Evolutionary conservation across 2,797 vertebrate species (phyloP).

Genomic region (Acipenser ruthenus): DNA sequence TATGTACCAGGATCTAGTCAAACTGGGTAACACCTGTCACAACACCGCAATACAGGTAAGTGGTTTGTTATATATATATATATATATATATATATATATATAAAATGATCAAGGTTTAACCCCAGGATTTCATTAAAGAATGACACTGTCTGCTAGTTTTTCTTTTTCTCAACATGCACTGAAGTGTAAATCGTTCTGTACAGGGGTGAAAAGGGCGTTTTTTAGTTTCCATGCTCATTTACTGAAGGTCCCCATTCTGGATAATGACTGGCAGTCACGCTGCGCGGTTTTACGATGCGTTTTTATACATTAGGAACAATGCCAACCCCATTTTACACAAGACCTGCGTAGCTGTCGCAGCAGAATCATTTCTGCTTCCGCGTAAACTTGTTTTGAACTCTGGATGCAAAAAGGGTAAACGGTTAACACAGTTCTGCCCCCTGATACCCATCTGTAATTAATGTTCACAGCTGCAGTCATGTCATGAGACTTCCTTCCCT

Average conservation of each 20-base stretch:
- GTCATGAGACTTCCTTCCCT: no score
- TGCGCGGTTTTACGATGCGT: background rate
- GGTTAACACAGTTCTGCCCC: no score
- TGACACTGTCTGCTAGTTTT: no score
- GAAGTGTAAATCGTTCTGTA: background rate
- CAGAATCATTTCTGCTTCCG: background rate
- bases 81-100: no score
- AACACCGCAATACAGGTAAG: constrained; percentile 80
- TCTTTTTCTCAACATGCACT: no score
- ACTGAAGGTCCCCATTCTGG: background rate
- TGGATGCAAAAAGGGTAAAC: background rate
- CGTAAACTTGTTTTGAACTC: background rate
- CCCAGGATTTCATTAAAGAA: no score
- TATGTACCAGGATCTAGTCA: constrained; percentile 73
- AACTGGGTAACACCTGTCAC: constrained; percentile 80
- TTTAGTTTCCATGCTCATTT: background rate
- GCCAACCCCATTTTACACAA: constrained; percentile 1
- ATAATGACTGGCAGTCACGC: background rate
- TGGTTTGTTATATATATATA: no score
- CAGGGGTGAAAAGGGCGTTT: background rate
- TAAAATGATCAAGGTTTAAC: no score
- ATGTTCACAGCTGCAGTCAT: no score
- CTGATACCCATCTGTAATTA: no score
- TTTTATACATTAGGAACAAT: background rate
- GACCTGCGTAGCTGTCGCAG: background rate